A percentile compares a stretch with the other conserved stretches of the same genome.
Conservation (phyloP, 2,797 vertebrate genomes). For the Hydrocynus forskahlii region DNA sequence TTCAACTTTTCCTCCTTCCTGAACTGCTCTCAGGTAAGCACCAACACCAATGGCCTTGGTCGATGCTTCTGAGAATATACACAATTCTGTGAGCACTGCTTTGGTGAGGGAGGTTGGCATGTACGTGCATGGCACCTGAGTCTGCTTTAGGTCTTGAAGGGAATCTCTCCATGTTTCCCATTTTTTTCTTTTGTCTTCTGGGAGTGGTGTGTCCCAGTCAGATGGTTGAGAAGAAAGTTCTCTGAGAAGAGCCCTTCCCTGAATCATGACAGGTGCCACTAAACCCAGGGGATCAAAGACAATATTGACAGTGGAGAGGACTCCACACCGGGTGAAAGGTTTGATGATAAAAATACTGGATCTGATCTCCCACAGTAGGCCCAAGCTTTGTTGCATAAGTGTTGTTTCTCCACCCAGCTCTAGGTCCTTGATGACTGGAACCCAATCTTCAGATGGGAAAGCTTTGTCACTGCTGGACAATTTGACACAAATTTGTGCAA, state of each 20-base stretch:
- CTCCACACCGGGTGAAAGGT: neutral
- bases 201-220: constrained; percentile 11
- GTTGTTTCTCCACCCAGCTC: neutral
- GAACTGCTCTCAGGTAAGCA: constrained; percentile 35
- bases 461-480: neutral
- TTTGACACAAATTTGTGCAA: neutral
- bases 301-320: constrained; percentile 19
- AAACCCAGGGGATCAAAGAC: constrained; percentile 17
- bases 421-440: neutral
- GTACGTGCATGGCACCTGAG: too few species aligned
- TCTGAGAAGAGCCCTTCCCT: neutral
- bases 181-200: too few species aligned
- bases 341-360: neutral
- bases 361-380: neutral
- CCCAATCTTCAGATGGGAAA: neutral
- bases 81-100: constrained; percentile 18
- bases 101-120: neutral
- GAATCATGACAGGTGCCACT: constrained; percentile 10
- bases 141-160: neutral
- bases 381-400: neutral
- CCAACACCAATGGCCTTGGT: constrained; percentile 18
- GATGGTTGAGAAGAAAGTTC: neutral
- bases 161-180: constrained; percentile 4
- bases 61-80: constrained; percentile 30
- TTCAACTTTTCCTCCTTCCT: neutral